A percentile compares a stretch with the other conserved stretches of the same genome.
Conservation (phyloP, 2,888 invertebrate species). For the Pyrgus malvae region DNA sequence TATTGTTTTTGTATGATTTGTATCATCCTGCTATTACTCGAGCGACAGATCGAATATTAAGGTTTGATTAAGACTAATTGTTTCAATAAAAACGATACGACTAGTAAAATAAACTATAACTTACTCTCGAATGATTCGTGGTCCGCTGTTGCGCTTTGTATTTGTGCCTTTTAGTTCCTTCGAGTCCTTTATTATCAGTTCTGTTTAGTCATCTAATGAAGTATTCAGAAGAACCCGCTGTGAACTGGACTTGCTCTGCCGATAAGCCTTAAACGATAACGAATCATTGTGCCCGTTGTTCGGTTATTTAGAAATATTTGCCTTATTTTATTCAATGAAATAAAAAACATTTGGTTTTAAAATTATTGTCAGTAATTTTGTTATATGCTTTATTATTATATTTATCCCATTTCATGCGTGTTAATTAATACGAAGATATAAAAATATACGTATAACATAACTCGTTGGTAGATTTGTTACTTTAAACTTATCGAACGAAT, state of each 20-base stretch:
- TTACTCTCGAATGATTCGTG: conserved; percentile 29
- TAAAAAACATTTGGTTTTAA: conserved; percentile 3
- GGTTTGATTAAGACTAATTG: conserved; percentile 26
- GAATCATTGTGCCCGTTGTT: conserved; percentile 58
- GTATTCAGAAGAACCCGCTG: conserved; percentile 58
- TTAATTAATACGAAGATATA: too few species aligned
- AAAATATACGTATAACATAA: too few species aligned
- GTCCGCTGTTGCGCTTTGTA: conserved; percentile 51
- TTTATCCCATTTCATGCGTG: too few species aligned
- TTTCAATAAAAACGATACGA: conserved; percentile 22
- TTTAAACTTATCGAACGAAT: too few species aligned
- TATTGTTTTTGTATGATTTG: conserved; percentile 48
- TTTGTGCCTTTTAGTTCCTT: conserved; percentile 43
- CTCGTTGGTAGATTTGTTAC: too few species aligned
- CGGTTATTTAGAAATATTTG: conserved; percentile 57
- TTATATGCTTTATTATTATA: too few species aligned
- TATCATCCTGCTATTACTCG: conserved; percentile 39
- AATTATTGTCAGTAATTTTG: background rate
- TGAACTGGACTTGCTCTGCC: conserved; percentile 41
- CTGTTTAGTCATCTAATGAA: conserved; percentile 75
- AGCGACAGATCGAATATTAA: conserved; percentile 33
- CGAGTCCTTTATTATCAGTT: conserved; percentile 55
- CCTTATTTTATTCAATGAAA: conserved; percentile 26
- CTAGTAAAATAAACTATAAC: conserved; percentile 22
- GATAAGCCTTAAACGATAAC: conserved; percentile 56